phyloP scores from a whole-genome alignment of 2,888 invertebrate species.

The Agrenia bidenticulata region DNA sequence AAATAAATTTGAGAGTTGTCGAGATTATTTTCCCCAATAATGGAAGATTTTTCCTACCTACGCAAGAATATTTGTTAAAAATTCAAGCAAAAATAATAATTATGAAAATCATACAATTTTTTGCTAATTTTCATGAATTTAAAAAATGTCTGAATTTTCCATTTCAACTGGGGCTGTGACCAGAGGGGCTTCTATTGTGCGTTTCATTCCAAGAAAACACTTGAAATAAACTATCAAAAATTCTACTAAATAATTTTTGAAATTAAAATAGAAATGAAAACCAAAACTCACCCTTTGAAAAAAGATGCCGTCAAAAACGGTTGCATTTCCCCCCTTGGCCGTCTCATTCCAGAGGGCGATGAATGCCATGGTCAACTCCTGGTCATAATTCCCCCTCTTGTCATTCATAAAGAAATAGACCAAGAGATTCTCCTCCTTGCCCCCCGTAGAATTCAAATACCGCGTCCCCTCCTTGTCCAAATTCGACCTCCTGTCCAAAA shows the following conservation, averaged over 20 bases:
- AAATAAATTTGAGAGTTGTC: no score
- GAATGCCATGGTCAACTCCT: slow-evolving; percentile 53
- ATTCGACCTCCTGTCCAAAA: slow-evolving; percentile 2
- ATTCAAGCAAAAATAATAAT: no score
- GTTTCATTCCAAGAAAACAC: slow-evolving; percentile 20
- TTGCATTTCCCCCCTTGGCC: neutral
- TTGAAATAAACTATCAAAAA: neutral
- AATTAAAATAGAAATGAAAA: slow-evolving; percentile 3
- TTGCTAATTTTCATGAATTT: no score
- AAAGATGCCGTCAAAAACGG: slow-evolving; percentile 12
- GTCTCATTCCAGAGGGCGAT: slow-evolving; percentile 50
- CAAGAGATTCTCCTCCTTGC: slow-evolving; percentile 3
- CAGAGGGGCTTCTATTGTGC: no score
- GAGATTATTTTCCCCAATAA: no score
- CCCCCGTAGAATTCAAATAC: neutral
- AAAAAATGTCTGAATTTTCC: no score
- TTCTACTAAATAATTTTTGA: neutral
- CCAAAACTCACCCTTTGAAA: slow-evolving; percentile 27
- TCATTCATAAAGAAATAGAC: slow-evolving; percentile 53
- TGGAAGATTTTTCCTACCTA: no score
- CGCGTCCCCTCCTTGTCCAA: neutral
- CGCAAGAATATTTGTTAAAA: no score
- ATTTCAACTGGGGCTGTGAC: no score
- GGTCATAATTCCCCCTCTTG: slow-evolving; percentile 52
- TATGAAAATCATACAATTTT: no score